These are phyloP conservation scores for Drosophila sordidula DNA, from an alignment of 2,888 invertebrate genomes.

Conservation along the genomic window DNA sequence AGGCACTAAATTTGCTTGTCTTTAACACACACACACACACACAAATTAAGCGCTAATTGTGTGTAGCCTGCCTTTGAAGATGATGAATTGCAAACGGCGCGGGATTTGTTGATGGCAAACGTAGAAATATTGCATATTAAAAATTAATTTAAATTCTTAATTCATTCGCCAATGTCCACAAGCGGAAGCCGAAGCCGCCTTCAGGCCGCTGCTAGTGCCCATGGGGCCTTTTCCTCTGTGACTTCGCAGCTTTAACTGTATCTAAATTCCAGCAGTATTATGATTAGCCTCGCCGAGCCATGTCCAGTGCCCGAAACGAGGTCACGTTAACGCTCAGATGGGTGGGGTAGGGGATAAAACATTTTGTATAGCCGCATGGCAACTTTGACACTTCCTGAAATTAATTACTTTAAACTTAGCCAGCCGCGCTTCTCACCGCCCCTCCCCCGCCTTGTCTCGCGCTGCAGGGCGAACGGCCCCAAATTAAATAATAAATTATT, in stretches of 20 bases:
- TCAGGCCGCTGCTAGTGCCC: not conserved
- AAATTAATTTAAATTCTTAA: slow-evolving; percentile 74
- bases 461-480: slow-evolving; percentile 16
- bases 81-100: slow-evolving; percentile 54
- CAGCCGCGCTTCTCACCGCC: slow-evolving; percentile 24
- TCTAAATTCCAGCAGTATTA: slow-evolving; percentile 18
- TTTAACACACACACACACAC: slow-evolving; percentile 19
- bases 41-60: slow-evolving; percentile 77
- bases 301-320: slow-evolving; percentile 8
- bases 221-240: not conserved
- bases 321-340: slow-evolving; percentile 20
- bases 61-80: slow-evolving; percentile 59
- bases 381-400: slow-evolving; percentile 77
- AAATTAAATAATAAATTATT: slow-evolving; percentile 80
- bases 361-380: slow-evolving; percentile 51
- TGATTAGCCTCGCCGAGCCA: slow-evolving; percentile 9
- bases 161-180: slow-evolving; percentile 51
- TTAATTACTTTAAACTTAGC: slow-evolving; percentile 76
- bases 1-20: slow-evolving; percentile 33
- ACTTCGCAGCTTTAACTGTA: slow-evolving; percentile 17
- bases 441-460: slow-evolving; percentile 2
- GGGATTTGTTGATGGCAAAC: slow-evolving; percentile 14
- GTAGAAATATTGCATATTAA: slow-evolving; percentile 54
- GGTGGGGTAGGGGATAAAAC: slow-evolving; percentile 2
- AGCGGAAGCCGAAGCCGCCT: slow-evolving; percentile 21